Evolutionary conservation across 92 coral and sea anemone species (phyloP), one percentile per base, ranked within the genome.

Genomic region (Phenganax marumi): DNA sequence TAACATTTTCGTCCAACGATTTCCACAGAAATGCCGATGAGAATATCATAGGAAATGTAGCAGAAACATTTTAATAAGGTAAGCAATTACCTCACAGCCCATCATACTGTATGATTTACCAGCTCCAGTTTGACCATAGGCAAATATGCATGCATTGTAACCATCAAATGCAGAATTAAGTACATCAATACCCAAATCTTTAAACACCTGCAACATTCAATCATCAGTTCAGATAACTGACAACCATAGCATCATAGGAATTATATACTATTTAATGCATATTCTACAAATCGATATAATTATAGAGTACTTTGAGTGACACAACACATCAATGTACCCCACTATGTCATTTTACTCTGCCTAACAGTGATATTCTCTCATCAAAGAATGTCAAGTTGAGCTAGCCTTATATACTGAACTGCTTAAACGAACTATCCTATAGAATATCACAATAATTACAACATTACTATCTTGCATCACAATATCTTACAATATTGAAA

Each of bases 21-120:
- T 56, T 2, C 26, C 70, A 63, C 22, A 63, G 1, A 23, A 63
- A 12, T 63, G 21, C 48, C 10, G 21, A 69, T 11, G 3, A 4
- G 3, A 17, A 9, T 12, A 19, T 69, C 18, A 24, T 8, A 69
- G 47, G 47, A 19, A 9, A 57, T 21, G 48, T 33, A 55, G 53
- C 19, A 57, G 39, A 69, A 74, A 26, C 33, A 12, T 46, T 18
- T 16, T 22, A 8, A 11, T 60, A 8, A 48, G 17, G 22, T 8
- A 19, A 55, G 52, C 3, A 53, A 14, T 60, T 82, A 91, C 97
- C 70, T 73, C 33, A 75, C 88, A 84, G 9, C 97, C 97, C 97
- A 93, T 93, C 97, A 93, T 93, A 73, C 97, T 93, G 60, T 93
- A 93, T 10, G 97, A 93, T 49, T 93, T 93, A 12, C 97, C 97